Evolutionary conservation across 2,888 invertebrate species (phyloP).

Genomic region (Eristalinus aeneus): DNA sequence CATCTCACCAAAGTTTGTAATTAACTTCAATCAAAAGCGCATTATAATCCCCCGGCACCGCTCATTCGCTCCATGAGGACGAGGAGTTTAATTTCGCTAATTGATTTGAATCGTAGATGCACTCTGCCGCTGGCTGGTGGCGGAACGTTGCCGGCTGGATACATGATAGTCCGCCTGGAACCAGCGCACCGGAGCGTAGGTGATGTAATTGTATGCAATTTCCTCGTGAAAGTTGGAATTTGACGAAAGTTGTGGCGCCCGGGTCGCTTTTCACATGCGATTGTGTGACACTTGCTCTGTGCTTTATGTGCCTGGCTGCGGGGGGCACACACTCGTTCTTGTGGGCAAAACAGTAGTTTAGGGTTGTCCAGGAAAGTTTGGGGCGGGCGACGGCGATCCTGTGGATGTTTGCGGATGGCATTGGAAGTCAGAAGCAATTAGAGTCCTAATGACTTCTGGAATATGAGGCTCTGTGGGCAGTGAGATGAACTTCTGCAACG

Average conservation of each 20-base stretch:
- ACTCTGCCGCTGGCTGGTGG: not conserved
- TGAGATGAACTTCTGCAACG: not conserved
- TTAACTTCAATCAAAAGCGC: constrained; percentile 29
- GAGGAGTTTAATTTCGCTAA: not conserved
- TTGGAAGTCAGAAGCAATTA: not conserved
- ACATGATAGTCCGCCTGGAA: not conserved
- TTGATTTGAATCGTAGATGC: not conserved
- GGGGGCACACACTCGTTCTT: not conserved
- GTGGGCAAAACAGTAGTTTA: not conserved
- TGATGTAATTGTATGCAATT: not conserved
- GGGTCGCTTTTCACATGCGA: not conserved
- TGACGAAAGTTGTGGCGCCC: not conserved
- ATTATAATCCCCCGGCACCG: not conserved
- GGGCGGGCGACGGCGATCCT: not conserved
- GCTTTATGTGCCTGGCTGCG: not conserved
- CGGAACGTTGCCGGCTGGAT: not conserved
- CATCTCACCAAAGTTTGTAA: constrained; percentile 20
- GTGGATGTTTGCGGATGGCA: not conserved
- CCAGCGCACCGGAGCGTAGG: not conserved
- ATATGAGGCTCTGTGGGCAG: not conserved
- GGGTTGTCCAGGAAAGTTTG: not conserved
- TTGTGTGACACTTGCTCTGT: not conserved
- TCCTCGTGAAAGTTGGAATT: not conserved
- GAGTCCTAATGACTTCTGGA: not conserved
- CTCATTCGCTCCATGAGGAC: not conserved